These are phyloP conservation scores for Phortica variegata DNA, from an alignment of 1,140 invertebrate genomes.

Conservation along the genomic window DNA sequence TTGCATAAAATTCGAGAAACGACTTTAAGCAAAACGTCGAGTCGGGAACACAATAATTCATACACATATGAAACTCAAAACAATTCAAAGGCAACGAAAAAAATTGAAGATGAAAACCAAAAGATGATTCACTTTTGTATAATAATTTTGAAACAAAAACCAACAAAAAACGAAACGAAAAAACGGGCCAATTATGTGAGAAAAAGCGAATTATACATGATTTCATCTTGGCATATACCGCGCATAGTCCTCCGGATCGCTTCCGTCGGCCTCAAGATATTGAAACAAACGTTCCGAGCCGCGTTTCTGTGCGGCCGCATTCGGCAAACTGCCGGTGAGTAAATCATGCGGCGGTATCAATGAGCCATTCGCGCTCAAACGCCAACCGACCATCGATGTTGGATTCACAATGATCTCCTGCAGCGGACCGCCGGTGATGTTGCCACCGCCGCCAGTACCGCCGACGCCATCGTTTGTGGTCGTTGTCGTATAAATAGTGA, in stretches of 20 bases:
- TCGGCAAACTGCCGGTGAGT: slow-evolving; percentile 42
- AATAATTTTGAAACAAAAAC: slow-evolving; percentile 4
- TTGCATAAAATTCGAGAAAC: too few species aligned
- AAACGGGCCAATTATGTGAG: too few species aligned
- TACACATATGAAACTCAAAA: too few species aligned
- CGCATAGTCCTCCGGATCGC: slow-evolving; percentile 58
- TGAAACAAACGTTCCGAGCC: slow-evolving; percentile 57
- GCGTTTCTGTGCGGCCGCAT: slow-evolving; percentile 52
- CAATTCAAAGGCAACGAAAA: too few species aligned
- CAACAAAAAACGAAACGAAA: not conserved
- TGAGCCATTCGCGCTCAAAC: slow-evolving; percentile 51
- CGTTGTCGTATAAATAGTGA: slow-evolving; percentile 53
- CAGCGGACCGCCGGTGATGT: slow-evolving; percentile 40
- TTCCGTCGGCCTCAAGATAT: slow-evolving; percentile 57
- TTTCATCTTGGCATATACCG: slow-evolving; percentile 34
- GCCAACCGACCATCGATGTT: slow-evolving; percentile 56
- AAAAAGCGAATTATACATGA: not conserved
- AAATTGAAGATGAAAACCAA: slow-evolving; percentile 2
- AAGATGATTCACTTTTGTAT: not conserved
- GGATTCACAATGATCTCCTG: slow-evolving; percentile 56
- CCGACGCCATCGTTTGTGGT: slow-evolving; percentile 38
- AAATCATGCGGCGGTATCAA: slow-evolving; percentile 53
- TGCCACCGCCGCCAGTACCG: slow-evolving; percentile 23
- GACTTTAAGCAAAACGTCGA: too few species aligned
- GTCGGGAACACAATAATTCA: too few species aligned